Evolutionary conservation across 2,888 invertebrate species (phyloP).

Genomic region (Drosophila kanekoi): DNA sequence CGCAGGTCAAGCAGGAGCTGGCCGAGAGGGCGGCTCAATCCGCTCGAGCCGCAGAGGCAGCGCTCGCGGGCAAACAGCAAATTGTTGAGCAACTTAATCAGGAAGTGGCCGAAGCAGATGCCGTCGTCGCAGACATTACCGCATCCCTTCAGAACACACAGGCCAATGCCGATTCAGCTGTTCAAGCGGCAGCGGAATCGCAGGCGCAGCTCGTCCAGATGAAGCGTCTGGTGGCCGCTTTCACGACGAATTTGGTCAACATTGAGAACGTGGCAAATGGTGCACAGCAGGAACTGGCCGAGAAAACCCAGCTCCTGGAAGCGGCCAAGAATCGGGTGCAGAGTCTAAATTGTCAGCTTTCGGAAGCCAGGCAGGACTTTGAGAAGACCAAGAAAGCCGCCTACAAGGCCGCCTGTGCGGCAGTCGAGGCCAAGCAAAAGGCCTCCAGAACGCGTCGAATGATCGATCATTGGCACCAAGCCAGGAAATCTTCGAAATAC

Average conservation of each 20-base stretch:
- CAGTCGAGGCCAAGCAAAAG: conserved; percentile 88
- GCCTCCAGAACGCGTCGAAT: conserved; percentile 55
- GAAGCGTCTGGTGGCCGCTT: conserved; percentile 85
- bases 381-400: conserved; percentile 89
- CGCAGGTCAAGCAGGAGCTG: conserved; percentile 90
- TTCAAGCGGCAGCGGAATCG: conserved; percentile 88
- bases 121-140: conserved; percentile 88
- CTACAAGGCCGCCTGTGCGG: conserved; percentile 89
- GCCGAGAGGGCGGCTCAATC: conserved; percentile 90
- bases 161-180: conserved; percentile 87
- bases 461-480: conserved; percentile 2
- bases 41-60: conserved; percentile 90
- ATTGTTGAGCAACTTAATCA: conserved; percentile 89
- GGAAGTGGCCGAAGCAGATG: conserved; percentile 89
- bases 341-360: conserved; percentile 87
- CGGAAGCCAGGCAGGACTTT: conserved; percentile 88
- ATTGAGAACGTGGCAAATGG: conserved; percentile 88
- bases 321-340: conserved; percentile 89
- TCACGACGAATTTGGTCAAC: conserved; percentile 87
- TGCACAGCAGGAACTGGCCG: conserved; percentile 87
- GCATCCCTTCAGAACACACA: conserved; percentile 88
- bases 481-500: background rate
- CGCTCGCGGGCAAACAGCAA: conserved; percentile 89
- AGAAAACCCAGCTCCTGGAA: conserved; percentile 89
- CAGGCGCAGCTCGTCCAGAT: conserved; percentile 86